Conservation (phyloP, 2,797 vertebrate genomes). For the Bryconaethiops microstoma region DNA sequence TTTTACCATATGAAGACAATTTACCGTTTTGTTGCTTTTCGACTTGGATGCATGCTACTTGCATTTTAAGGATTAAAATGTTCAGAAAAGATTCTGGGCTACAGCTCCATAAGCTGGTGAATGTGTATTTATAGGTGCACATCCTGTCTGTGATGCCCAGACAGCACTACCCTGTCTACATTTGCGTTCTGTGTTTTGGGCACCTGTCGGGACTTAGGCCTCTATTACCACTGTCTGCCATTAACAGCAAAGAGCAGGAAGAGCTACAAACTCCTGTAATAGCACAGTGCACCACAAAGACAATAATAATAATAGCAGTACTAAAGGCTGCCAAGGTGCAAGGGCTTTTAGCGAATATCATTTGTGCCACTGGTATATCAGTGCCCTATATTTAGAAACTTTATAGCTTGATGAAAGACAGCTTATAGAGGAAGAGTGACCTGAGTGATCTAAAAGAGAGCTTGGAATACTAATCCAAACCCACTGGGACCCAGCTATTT, state of each 20-base stretch:
- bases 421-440: slow-evolving; percentile 3
- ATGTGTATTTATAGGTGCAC: slow-evolving; percentile 57
- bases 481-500: neutral
- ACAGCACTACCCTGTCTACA: slow-evolving; percentile 71
- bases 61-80: neutral
- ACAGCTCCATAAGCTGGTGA: neutral
- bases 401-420: slow-evolving; percentile 30
- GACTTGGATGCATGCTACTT: too few species aligned
- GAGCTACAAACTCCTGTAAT: slow-evolving; percentile 31
- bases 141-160: slow-evolving; percentile 73
- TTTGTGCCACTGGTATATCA: slow-evolving; percentile 58
- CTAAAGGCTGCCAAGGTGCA: slow-evolving; percentile 59
- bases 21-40: too few species aligned
- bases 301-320: slow-evolving; percentile 49
- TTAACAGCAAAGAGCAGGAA: slow-evolving; percentile 36
- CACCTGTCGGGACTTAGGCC: slow-evolving; percentile 74
- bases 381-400: slow-evolving; percentile 42
- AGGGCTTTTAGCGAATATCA: slow-evolving; percentile 53
- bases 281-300: slow-evolving; percentile 47
- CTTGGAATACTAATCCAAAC: neutral
- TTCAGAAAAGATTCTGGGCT: neutral
- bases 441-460: neutral
- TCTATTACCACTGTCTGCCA: slow-evolving; percentile 62
- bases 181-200: slow-evolving; percentile 60
- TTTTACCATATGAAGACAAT: too few species aligned